phyloP scores from a whole-genome alignment of 2,888 invertebrate genomes.

The Eucera pruinosa region DNA sequence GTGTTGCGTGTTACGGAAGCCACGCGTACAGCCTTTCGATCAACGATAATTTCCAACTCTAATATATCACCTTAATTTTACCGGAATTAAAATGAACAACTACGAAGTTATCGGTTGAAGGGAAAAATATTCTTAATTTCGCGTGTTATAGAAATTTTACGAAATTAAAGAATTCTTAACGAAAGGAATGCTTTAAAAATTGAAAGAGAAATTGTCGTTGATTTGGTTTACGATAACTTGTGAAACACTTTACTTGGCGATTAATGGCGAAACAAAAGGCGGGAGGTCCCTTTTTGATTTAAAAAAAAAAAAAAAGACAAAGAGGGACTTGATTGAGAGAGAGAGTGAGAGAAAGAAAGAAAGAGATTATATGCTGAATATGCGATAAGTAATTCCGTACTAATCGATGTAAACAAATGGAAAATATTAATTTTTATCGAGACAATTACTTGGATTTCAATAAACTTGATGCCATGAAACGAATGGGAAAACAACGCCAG shows the following conservation, averaged over 20 bases:
- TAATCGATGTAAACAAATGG: constrained; percentile 82
- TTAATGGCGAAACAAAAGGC: constrained; percentile 34
- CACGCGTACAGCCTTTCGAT: constrained; percentile 34
- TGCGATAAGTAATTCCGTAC: constrained; percentile 79
- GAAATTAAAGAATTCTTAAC: too few relatives aligned
- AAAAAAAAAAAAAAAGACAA: constrained; percentile 55
- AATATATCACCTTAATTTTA: too few relatives aligned
- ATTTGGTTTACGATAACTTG: constrained; percentile 25
- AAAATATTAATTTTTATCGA: constrained; percentile 81
- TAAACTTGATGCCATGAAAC: constrained; percentile 85
- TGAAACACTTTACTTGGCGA: constrained; percentile 23
- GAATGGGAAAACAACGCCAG: constrained; percentile 79
- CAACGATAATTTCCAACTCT: constrained; percentile 54
- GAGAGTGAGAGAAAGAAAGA: constrained; percentile 46
- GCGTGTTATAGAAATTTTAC: too few relatives aligned
- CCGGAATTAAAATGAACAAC: too few relatives aligned
- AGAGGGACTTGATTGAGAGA: constrained; percentile 36
- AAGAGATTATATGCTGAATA: constrained; percentile 75
- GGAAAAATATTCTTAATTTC: not conserved
- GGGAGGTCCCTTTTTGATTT: constrained; percentile 48
- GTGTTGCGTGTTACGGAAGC: constrained; percentile 10
- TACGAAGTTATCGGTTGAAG: too few relatives aligned
- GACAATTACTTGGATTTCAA: constrained; percentile 82
- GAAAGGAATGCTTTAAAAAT: not conserved
- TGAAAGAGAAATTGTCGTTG: constrained; percentile 56